These are phyloP conservation scores for Typhlichthys eigenmanni DNA, from an alignment of 2,797 vertebrate species.

Conservation along the genomic window DNA sequence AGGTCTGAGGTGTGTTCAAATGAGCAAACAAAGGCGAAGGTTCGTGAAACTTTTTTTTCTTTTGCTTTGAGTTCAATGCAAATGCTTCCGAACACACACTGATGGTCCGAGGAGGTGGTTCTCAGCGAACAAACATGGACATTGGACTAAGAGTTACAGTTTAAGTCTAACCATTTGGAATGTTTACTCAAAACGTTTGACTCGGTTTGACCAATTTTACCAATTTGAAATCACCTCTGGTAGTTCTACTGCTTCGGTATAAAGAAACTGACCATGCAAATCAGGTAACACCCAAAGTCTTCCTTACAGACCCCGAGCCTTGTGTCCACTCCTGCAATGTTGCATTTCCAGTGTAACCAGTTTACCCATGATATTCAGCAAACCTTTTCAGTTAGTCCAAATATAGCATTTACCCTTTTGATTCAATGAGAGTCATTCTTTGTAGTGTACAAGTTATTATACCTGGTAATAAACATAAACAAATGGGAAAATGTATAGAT, in stretches of 20 bases:
- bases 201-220: no score
- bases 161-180: no score
- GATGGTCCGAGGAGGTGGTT: no score
- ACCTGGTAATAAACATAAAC: slow-evolving; percentile 81
- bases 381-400: slow-evolving; percentile 63
- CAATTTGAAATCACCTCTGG: no score
- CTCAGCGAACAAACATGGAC: no score
- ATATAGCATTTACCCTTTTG: slow-evolving; percentile 66
- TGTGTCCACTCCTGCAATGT: slow-evolving; percentile 64
- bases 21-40: no score
- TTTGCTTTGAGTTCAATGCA: no score
- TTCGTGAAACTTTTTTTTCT: no score
- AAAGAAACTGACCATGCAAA: slow-evolving; percentile 54
- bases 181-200: no score
- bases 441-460: slow-evolving; percentile 81
- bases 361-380: slow-evolving; percentile 65
- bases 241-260: slow-evolving; percentile 18
- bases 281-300: slow-evolving; percentile 84
- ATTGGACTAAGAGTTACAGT: no score
- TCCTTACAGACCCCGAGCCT: slow-evolving; percentile 76
- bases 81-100: no score
- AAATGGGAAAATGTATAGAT: slow-evolving; percentile 44
- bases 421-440: slow-evolving; percentile 74
- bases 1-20: slow-evolving; percentile 9
- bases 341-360: slow-evolving; percentile 60